Base-by-base conservation (phyloP, 2,113 vertebrate genomes). In the Bujurquina vittata region DNA sequence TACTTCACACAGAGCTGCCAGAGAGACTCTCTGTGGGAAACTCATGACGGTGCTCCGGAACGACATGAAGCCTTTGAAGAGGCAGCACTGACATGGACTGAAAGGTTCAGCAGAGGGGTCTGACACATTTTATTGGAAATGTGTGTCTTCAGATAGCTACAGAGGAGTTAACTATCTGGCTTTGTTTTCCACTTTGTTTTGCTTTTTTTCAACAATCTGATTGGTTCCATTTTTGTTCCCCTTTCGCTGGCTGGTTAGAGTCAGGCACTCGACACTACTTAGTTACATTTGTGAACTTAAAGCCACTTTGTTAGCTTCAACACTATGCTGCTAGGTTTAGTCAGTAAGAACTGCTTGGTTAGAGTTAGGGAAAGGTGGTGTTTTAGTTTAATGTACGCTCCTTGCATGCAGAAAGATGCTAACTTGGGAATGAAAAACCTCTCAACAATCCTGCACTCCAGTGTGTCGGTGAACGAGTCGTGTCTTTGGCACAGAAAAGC, bases 1-100 rank as follows among this genome's bases (percentile, higher is more conserved):
- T 61, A 1, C 29, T 40, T 79, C 5, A 69, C 73, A 22, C 62
- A 6, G 37, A 17, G 46, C 54, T 8, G 62, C 63, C 4, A 79
- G 29, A 33, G 65, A 73, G 61, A 81, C 35, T 43, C 75, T 4
- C 81, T 79, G 84, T 84, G 87, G 84, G 79, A 91, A 88, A 79
- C 5, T 3, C 76, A 3, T 52, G 87, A 61, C 76, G 82, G 80
- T 22, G 74, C 72, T 79, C 81, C 82, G 67, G 57, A 49, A 20
- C 7, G 7, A 52, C 46, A 18, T 52, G 7, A 23, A 46, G 60
- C 1, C 43, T 61, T 37, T 52, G 43, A 69, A 59, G 60, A 57
- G 46, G 14, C 31, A 26, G 22, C 20, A 23, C 33, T 29, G 11
- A 31, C 26, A 49, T 57, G 59, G 22, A 75, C 40, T 23, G 22